Percentiles rank a stretch among this genome's conserved stretches.
Evolutionary conservation across 2,113 vertebrate species (phyloP).

Genomic region (Rhodinocichla rosea): DNA sequence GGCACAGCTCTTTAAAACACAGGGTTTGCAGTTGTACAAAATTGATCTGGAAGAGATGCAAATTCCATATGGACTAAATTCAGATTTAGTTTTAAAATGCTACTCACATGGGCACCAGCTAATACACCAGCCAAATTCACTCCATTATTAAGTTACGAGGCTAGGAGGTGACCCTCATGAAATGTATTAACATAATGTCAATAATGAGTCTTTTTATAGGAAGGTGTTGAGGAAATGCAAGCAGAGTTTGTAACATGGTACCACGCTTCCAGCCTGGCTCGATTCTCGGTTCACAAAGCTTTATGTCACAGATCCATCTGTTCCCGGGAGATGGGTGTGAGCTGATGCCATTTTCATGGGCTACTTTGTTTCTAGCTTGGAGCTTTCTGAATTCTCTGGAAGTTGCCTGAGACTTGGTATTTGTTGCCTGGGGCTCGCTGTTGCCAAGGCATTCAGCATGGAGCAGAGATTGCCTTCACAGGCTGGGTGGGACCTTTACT

Average conservation of each 20-base stretch:
- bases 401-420: not conserved
- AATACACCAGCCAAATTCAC: constrained; percentile 31
- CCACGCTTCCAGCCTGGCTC: constrained; percentile 3
- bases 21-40: not conserved
- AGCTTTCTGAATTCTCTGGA: constrained; percentile 17
- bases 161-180: constrained; percentile 23
- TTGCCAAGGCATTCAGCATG: not conserved
- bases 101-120: not conserved
- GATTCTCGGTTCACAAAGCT: not conserved
- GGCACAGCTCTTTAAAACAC: constrained; percentile 1
- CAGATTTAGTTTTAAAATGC: constrained; percentile 40
- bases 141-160: constrained; percentile 46
- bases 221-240: constrained; percentile 21
- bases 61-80: constrained; percentile 18
- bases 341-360: constrained; percentile 20
- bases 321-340: constrained; percentile 20
- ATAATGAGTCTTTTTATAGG: constrained; percentile 41
- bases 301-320: constrained; percentile 48
- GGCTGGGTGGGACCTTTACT: constrained; percentile 42
- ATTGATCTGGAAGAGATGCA: constrained; percentile 5
- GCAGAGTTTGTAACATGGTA: not conserved
- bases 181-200: constrained; percentile 58
- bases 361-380: constrained; percentile 11
- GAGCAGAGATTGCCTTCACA: not conserved
- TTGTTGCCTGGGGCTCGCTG: not conserved